Evolutionary conservation across 2,113 vertebrate genomes (phyloP).

Genomic region (Lethenteron reissneri): DNA sequence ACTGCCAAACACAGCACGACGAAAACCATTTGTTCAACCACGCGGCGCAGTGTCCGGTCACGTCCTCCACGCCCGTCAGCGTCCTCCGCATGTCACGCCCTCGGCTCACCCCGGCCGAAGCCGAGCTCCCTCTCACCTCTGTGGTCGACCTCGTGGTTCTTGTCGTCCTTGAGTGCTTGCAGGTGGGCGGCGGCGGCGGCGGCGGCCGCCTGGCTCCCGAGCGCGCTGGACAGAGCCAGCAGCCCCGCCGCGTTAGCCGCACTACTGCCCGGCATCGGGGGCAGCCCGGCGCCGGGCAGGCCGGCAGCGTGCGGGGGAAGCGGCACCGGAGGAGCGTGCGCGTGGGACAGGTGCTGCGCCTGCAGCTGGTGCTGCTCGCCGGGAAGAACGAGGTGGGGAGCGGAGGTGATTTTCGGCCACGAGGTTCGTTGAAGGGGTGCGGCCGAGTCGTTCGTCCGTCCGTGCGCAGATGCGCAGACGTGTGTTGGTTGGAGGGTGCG

Average conservation of each 20-base stretch:
- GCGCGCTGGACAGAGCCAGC: slow-evolving; percentile 46
- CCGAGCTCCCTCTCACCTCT: slow-evolving; percentile 30
- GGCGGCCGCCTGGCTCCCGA: slow-evolving; percentile 43
- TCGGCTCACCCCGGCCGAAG: no score
- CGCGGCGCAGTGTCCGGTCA: no score
- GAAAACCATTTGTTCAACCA: no score
- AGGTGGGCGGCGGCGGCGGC: slow-evolving; percentile 27
- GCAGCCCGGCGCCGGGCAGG: slow-evolving; percentile 61
- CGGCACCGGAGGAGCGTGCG: slow-evolving; percentile 69
- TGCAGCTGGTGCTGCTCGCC: slow-evolving; percentile 87
- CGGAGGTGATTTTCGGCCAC: not conserved
- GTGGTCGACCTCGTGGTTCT: slow-evolving; percentile 85
- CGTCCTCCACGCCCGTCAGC: no score
- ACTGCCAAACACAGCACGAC: no score
- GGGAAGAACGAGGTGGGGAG: slow-evolving; percentile 17
- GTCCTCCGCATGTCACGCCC: no score
- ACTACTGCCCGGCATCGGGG: slow-evolving; percentile 45
- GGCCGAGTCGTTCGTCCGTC: fast-evolving
- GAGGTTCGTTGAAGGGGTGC: fast-evolving
- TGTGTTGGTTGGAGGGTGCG: not conserved
- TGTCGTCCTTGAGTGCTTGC: slow-evolving; percentile 66
- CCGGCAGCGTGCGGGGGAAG: slow-evolving; percentile 68
- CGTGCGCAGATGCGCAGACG: not conserved
- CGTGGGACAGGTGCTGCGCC: slow-evolving; percentile 84
- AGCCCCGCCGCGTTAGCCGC: slow-evolving; percentile 30